Percentiles rank a stretch among this genome's conserved stretches.
These are phyloP conservation scores for Plecotus auritus DNA, from an alignment of 2,113 vertebrate genomes.

Conservation along the genomic window DNA sequence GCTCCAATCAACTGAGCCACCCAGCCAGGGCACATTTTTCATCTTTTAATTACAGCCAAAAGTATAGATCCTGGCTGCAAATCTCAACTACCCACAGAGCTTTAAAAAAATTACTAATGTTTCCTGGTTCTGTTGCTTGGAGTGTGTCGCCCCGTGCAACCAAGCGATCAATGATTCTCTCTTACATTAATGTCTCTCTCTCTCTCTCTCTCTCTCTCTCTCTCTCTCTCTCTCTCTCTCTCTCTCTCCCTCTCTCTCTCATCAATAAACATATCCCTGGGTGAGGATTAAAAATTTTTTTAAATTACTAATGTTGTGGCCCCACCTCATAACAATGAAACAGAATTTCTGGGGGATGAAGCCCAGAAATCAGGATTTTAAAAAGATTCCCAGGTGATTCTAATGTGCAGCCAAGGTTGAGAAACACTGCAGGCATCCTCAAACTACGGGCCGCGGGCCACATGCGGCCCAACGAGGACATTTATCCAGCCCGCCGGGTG, in stretches of 20 bases:
- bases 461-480: too few species aligned
- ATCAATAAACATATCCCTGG: not conserved
- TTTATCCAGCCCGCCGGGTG: too few species aligned
- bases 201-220: too few species aligned
- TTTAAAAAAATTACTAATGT: not conserved
- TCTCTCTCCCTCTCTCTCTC: too few species aligned
- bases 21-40: not conserved
- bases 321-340: not conserved
- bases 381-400: not conserved
- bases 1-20: not conserved
- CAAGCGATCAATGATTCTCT: not conserved
- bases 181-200: too few species aligned
- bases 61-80: not conserved
- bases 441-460: too few species aligned
- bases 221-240: too few species aligned
- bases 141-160: not conserved
- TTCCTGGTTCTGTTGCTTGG: not conserved
- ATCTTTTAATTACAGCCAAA: not conserved
- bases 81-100: not conserved
- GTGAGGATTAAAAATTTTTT: not conserved
- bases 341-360: not conserved
- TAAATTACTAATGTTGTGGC: not conserved
- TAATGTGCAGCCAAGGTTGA: not conserved
- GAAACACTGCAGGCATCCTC: too few species aligned
- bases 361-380: not conserved